A percentile compares a stretch with the other conserved stretches of the same genome.
These are phyloP conservation scores for Musca domestica DNA, from an alignment of 1,140 invertebrate species.

Conservation along the genomic window DNA sequence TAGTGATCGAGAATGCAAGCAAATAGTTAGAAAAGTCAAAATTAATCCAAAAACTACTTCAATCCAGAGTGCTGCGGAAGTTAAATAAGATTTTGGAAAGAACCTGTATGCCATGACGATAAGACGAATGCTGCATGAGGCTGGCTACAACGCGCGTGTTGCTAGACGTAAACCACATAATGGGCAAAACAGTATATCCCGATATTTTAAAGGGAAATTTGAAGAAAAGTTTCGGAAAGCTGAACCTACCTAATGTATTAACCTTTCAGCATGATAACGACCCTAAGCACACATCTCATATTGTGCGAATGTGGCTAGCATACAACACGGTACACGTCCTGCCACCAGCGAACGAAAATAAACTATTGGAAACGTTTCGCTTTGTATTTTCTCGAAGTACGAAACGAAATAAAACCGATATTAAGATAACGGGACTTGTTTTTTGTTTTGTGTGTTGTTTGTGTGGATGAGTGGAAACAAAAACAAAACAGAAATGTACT, in stretches of 20 bases:
- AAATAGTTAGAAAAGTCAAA: neutral
- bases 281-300: too few species aligned
- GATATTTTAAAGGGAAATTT: neutral
- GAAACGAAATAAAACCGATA: too few species aligned
- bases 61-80: neutral
- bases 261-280: too few species aligned
- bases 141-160: neutral
- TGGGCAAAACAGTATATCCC: neutral
- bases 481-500: too few species aligned
- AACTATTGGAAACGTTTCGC: too few species aligned
- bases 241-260: neutral
- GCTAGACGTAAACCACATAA: neutral
- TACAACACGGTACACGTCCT: too few species aligned
- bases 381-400: too few species aligned
- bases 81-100: neutral
- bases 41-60: neutral
- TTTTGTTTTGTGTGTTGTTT: too few species aligned
- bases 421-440: too few species aligned
- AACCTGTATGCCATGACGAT: neutral
- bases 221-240: neutral
- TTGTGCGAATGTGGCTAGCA: too few species aligned
- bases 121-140: neutral
- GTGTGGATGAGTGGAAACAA: too few species aligned
- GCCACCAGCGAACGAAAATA: too few species aligned
- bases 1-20: neutral